Evolutionary conservation across 1,140 invertebrate genomes (phyloP).

Genomic region (Drosophila nigrodunni): DNA sequence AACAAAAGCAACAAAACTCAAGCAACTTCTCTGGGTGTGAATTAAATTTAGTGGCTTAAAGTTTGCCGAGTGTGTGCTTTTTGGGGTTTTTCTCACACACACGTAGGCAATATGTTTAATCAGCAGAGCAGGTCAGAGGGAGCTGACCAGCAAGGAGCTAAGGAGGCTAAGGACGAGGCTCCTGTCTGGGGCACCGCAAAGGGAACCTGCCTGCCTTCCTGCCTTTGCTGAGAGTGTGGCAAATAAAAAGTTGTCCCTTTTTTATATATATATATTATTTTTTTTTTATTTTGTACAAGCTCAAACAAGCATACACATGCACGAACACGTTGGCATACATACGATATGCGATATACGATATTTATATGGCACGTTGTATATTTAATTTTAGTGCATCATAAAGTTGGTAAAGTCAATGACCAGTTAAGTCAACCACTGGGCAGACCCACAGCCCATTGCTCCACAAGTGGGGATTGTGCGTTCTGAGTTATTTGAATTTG

Average conservation of each 20-base stretch:
- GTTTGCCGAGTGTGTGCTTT: slow-evolving; percentile 21
- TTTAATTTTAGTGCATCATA: slow-evolving; percentile 76
- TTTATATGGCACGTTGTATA: slow-evolving; percentile 61
- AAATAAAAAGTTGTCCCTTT: slow-evolving; percentile 69
- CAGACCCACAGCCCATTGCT: not conserved
- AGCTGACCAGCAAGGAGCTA: slow-evolving; percentile 38
- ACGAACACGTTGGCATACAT: slow-evolving; percentile 8
- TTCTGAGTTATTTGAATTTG: slow-evolving; percentile 51
- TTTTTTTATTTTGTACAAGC: slow-evolving; percentile 14
- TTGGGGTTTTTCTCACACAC: slow-evolving; percentile 18
- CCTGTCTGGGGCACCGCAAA: slow-evolving; percentile 6
- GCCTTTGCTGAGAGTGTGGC: slow-evolving; percentile 9
- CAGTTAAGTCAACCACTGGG: slow-evolving; percentile 74
- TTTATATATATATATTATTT: slow-evolving; percentile 11
- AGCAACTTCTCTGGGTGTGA: slow-evolving; percentile 45
- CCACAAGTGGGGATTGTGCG: not conserved
- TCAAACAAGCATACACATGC: slow-evolving; percentile 43
- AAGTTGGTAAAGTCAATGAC: slow-evolving; percentile 79
- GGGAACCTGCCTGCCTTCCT: not conserved
- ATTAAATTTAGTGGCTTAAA: slow-evolving; percentile 76
- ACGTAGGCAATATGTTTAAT: slow-evolving; percentile 70
- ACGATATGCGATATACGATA: slow-evolving; percentile 28
- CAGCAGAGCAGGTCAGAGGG: slow-evolving; percentile 65
- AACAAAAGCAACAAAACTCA: slow-evolving; percentile 3
- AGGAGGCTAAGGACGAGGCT: not conserved